phyloP scores from a whole-genome alignment of 2,113 vertebrate species.

The Pluvianellus socialis region DNA sequence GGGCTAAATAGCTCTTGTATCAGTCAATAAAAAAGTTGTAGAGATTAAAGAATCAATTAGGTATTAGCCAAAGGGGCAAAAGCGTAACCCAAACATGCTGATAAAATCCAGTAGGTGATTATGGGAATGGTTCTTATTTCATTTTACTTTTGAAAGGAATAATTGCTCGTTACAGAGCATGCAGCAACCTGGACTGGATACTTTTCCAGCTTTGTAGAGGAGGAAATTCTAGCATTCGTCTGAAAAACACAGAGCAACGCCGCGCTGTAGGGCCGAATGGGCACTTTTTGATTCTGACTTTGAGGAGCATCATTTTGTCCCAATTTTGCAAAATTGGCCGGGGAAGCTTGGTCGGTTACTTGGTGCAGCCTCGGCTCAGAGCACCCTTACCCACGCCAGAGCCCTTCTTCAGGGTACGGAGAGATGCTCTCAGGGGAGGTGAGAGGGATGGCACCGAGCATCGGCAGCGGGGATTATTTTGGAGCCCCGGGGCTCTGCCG shows the following conservation, averaged over 20 bases:
- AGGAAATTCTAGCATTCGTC: not conserved
- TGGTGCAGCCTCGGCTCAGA: not conserved
- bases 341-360: not conserved
- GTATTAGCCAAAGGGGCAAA: slow-evolving; percentile 45
- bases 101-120: slow-evolving; percentile 64
- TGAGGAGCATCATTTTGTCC: not conserved
- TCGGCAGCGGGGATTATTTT: not conserved
- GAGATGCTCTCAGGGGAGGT: not conserved
- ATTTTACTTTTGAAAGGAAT: not conserved
- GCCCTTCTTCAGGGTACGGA: not conserved
- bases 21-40: slow-evolving; percentile 54
- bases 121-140: slow-evolving; percentile 32
- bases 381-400: accelerated
- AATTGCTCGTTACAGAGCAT: not conserved
- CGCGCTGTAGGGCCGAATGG: accelerated
- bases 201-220: not conserved
- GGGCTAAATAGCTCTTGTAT: slow-evolving; percentile 53
- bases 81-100: slow-evolving; percentile 61
- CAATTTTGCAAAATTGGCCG: not conserved
- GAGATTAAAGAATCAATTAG: slow-evolving; percentile 70
- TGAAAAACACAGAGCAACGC: not conserved
- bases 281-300: not conserved
- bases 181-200: not conserved
- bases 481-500: not conserved
- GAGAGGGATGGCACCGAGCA: not conserved